phyloP scores from a whole-genome alignment of 2,797 vertebrate species.

The Euphonia xanthogaster region DNA sequence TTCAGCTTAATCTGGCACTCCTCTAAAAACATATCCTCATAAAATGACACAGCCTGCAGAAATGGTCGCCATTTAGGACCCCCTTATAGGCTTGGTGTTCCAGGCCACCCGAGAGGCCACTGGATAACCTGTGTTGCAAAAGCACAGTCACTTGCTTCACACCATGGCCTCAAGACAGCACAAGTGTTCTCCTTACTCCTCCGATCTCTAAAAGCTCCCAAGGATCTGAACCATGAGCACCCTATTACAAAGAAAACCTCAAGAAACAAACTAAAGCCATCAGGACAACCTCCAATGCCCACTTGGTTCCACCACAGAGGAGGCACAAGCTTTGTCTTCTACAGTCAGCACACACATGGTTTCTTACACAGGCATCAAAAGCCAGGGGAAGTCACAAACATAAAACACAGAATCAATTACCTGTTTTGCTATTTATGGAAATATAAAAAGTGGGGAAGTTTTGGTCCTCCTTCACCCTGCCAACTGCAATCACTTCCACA shows the following conservation, averaged over 20 bases:
- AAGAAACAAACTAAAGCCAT: neutral
- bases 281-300: neutral
- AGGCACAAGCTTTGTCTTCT: neutral
- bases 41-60: neutral
- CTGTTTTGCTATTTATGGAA: neutral
- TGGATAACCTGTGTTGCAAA: neutral
- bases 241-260: neutral
- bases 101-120: neutral
- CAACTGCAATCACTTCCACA: neutral
- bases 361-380: neutral
- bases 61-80: neutral
- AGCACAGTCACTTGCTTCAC: neutral
- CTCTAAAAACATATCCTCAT: neutral
- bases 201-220: neutral
- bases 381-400: neutral
- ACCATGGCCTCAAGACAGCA: neutral
- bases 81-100: neutral
- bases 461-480: neutral
- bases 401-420: neutral
- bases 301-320: neutral
- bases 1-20: neutral
- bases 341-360: neutral
- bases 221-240: neutral
- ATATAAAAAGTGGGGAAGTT: neutral
- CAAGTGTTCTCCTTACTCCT: neutral